These are phyloP conservation scores for Amphipyra tragopoginis DNA, from an alignment of 2,888 invertebrate genomes.

Conservation along the genomic window DNA sequence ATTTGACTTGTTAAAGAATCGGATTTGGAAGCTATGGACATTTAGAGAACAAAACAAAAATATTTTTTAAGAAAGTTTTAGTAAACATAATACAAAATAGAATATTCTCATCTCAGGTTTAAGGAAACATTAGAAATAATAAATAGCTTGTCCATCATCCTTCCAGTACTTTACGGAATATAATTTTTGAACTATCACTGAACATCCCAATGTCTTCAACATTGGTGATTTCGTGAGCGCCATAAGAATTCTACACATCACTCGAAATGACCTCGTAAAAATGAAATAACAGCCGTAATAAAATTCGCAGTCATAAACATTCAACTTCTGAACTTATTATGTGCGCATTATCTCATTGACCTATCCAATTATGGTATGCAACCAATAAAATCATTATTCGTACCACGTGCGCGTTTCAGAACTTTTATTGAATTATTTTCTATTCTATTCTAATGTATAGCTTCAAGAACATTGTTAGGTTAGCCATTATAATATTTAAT, in stretches of 20 bases:
- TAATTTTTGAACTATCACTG: neutral
- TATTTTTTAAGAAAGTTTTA: too few species aligned
- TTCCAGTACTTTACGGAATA: too few species aligned
- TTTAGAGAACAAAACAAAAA: too few species aligned
- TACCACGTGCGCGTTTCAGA: conserved; percentile 33
- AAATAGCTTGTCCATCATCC: neutral
- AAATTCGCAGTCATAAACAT: conserved; percentile 46
- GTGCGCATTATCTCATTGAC: conserved; percentile 63
- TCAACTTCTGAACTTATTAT: conserved; percentile 46
- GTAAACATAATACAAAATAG: neutral
- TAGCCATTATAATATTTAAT: neutral
- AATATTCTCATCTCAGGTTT: too few species aligned
- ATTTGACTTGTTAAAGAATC: neutral
- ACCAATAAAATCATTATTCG: conserved; percentile 56
- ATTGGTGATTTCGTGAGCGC: neutral
- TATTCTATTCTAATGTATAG: conserved; percentile 46
- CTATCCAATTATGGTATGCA: conserved; percentile 55
- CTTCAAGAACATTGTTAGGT: neutral
- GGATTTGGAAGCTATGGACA: too few species aligned
- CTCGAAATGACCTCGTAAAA: conserved; percentile 41
- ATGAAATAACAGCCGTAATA: conserved; percentile 43
- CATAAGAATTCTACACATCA: conserved; percentile 18
- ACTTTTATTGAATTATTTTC: conserved; percentile 42
- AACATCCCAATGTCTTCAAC: conserved; percentile 3
- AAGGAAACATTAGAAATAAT: neutral